A percentile compares a stretch with the other conserved stretches of the same genome.
Conservation (phyloP, 2,797 vertebrate genomes). For the Fratercula arctica region DNA sequence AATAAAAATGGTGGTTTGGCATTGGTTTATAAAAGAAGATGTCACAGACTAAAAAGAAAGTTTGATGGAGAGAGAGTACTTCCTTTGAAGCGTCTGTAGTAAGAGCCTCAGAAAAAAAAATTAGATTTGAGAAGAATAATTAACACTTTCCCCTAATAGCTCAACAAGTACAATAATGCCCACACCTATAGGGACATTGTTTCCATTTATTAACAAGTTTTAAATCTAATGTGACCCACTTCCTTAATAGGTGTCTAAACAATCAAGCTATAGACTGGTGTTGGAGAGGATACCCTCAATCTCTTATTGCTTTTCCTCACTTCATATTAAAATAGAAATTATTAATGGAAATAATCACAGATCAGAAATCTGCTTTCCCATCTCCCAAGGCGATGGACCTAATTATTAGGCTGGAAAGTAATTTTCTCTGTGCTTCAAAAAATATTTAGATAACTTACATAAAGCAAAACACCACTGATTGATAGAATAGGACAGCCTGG, state of each 20-base stretch:
- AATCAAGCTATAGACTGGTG: background rate
- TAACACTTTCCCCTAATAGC: background rate
- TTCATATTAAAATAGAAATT: background rate
- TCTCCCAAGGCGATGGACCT: background rate
- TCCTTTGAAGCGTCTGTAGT: background rate
- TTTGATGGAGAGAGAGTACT: background rate
- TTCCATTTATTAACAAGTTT: background rate
- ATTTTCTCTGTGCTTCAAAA: background rate
- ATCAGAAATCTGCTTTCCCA: background rate
- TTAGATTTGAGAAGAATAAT: background rate
- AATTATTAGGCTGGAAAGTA: background rate
- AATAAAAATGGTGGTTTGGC: background rate
- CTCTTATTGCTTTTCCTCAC: background rate
- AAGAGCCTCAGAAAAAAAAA: background rate
- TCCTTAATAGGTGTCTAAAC: background rate
- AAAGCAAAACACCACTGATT: background rate
- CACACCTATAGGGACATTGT: fast-evolving
- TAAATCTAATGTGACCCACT: background rate
- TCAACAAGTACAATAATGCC: background rate
- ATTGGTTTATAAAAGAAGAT: background rate
- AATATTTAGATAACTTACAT: background rate
- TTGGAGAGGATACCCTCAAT: background rate
- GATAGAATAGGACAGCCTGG: background rate
- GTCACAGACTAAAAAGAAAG: background rate
- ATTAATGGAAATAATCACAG: background rate